A percentile compares a stretch with the other conserved stretches of the same genome.
These are phyloP conservation scores for Beaufortia kweichowensis DNA, from an alignment of 2,113 vertebrate species.

Conservation along the genomic window DNA sequence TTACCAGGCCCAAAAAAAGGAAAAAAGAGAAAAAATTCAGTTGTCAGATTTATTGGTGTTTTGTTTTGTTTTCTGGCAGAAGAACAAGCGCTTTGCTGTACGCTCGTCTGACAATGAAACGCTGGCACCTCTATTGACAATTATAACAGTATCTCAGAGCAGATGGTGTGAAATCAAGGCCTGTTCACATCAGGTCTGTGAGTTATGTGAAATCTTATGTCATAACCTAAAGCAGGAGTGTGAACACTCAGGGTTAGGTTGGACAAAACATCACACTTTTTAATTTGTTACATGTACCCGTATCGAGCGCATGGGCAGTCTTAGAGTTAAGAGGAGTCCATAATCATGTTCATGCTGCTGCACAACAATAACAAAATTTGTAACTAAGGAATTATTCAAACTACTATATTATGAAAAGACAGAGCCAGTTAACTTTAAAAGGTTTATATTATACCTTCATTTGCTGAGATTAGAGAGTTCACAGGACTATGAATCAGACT, in stretches of 20 bases:
- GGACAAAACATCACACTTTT: not conserved
- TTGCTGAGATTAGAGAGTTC: too few relatives aligned
- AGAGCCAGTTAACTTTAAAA: not conserved
- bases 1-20: slow-evolving; percentile 28
- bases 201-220: slow-evolving; percentile 7
- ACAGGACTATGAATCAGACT: too few relatives aligned
- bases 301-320: not conserved
- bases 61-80: slow-evolving; percentile 40
- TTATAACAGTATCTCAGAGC: slow-evolving; percentile 9
- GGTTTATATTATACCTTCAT: too few relatives aligned
- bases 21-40: slow-evolving; percentile 19
- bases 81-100: slow-evolving; percentile 37
- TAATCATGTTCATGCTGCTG: not conserved
- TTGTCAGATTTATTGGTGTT: slow-evolving; percentile 51
- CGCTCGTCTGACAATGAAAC: slow-evolving; percentile 25
- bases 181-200: slow-evolving; percentile 10
- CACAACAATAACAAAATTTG: not conserved
- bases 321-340: not conserved
- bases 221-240: not conserved
- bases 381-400: not conserved
- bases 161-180: slow-evolving; percentile 22
- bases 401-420: not conserved
- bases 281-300: not conserved
- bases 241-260: not conserved
- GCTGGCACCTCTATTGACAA: slow-evolving; percentile 16